phyloP scores from a whole-genome alignment of 2,888 invertebrate genomes.

The Drosophila anomelani region DNA sequence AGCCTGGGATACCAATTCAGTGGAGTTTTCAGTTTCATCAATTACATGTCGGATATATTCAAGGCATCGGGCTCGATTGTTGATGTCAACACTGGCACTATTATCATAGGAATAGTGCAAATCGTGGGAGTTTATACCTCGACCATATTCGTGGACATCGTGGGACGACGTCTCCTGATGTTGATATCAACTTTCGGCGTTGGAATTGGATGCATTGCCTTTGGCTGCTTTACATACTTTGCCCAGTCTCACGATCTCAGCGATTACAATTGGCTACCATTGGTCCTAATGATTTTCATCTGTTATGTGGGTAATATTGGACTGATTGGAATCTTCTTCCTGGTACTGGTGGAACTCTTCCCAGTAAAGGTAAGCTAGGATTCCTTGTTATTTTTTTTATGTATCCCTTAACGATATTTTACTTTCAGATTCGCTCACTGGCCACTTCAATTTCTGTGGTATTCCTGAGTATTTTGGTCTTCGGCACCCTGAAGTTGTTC shows the following conservation, averaged over 20 bases:
- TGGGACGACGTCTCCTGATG: constrained; percentile 80
- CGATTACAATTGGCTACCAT: constrained; percentile 75
- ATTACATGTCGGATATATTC: constrained; percentile 83
- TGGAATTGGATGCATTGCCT: constrained; percentile 66
- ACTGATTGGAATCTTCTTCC: constrained; percentile 78
- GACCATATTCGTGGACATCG: constrained; percentile 77
- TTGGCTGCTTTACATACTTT: constrained; percentile 76
- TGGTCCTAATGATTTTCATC: constrained; percentile 76
- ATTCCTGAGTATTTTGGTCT: constrained; percentile 70
- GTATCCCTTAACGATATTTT: neutral
- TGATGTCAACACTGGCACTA: constrained; percentile 81
- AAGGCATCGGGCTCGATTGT: constrained; percentile 71
- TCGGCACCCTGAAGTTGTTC: constrained; percentile 78
- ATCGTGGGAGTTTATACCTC: constrained; percentile 79
- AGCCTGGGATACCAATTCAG: constrained; percentile 75
- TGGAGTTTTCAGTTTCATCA: constrained; percentile 80
- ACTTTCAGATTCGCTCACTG: constrained; percentile 80
- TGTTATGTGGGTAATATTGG: constrained; percentile 80
- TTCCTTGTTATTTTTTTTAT: neutral
- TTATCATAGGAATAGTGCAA: constrained; percentile 80
- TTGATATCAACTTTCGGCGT: constrained; percentile 77
- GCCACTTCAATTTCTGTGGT: constrained; percentile 73
- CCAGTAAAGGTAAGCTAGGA: constrained; percentile 76
- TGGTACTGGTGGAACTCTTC: constrained; percentile 81
- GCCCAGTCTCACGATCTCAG: constrained; percentile 53